Base-by-base conservation (phyloP, 1,140 invertebrate genomes). In the Helicoverpa armigera region DNA sequence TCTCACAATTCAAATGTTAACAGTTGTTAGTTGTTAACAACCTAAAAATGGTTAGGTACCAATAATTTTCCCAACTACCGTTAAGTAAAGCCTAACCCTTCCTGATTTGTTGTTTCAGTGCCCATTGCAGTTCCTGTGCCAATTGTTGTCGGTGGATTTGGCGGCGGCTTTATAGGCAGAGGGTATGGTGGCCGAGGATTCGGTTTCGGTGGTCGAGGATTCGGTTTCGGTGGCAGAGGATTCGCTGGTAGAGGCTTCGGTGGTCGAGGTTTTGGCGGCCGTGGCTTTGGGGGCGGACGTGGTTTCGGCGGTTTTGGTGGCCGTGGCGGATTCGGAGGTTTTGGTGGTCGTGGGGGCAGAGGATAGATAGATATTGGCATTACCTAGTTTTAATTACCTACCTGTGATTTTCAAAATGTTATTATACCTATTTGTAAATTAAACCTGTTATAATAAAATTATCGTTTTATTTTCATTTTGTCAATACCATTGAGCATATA, bases 281-380 rank as follows among this genome's bases (percentile, higher is more conserved):
- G 85, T 48, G 85, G 83, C 0, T 35, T 82, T 12, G 85, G 85
- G 0, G 23, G 23, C 0, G 88, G 86, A 0, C 83, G 85, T 48
- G 80, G 80, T 14, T 60, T 79, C 12, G 75, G 83, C n/a, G 69
- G 81, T 14, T 23, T 70, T 13, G 83, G 84, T 13, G 75, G 80
- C 14, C 58, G 81, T 5, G 53, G 80, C 2, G 82, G 85, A 50
- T 83, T 88, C 16, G 60, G 87, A 23, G 83, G 82, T 13, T 53
- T 56, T 29, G 85, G 83, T 56, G 87, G 89, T 13, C 53, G 84
- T 35, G 87, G 89, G 54, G 84, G 88, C 51, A 85, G 88, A 75
- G 86, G 88, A 76, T 88, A 81, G 88, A 76, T 88, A 81, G 77
- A 51, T 11, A 43, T 60, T 23, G 7, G n/a, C n/a, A 2, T 3